A percentile compares a stretch with the other conserved stretches of the same genome.
phyloP scores from a whole-genome alignment of 2,888 invertebrate species.

The Drosophila barbarae region DNA sequence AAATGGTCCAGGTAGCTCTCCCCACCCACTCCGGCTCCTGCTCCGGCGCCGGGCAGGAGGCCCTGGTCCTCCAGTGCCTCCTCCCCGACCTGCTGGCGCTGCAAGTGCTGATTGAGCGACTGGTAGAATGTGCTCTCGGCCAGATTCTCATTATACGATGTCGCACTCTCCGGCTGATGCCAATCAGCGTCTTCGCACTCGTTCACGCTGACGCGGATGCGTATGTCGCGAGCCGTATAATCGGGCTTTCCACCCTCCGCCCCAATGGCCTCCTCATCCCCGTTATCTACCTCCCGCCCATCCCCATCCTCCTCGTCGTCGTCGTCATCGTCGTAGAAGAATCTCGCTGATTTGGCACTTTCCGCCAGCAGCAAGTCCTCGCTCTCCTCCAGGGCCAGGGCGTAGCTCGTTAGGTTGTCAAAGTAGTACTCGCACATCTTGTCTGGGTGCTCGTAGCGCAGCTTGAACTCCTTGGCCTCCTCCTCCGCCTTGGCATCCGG shows the following conservation, averaged over 20 bases:
- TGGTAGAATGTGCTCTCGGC: conserved; percentile 77
- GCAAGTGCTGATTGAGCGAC: conserved; percentile 74
- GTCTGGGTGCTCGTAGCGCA: conserved; percentile 77
- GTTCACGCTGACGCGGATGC: conserved; percentile 73
- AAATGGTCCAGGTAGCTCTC: conserved; percentile 78
- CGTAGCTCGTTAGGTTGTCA: conserved; percentile 69
- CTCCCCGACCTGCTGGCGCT: conserved; percentile 47
- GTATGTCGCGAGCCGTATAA: conserved; percentile 61
- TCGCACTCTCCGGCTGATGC: conserved; percentile 48
- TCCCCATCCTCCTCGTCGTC: conserved; percentile 32
- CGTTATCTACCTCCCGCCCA: conserved; percentile 9
- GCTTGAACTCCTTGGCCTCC: conserved; percentile 39
- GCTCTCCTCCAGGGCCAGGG: conserved; percentile 57
- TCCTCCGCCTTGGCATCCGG: conserved; percentile 11
- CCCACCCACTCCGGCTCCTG: conserved; percentile 49
- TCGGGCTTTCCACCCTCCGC: conserved; percentile 53
- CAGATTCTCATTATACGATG: conserved; percentile 71
- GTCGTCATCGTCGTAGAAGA: conserved; percentile 51
- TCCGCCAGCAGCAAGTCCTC: conserved; percentile 67
- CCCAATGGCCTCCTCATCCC: conserved; percentile 1
- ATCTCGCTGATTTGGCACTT: conserved; percentile 59
- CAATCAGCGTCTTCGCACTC: conserved; percentile 66
- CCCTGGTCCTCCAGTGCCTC: conserved; percentile 24
- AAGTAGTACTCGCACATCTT: conserved; percentile 76
- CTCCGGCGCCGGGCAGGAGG: conserved; percentile 10